phyloP scores from a whole-genome alignment of 2,113 vertebrate genomes.

The Rallus limicola region DNA sequence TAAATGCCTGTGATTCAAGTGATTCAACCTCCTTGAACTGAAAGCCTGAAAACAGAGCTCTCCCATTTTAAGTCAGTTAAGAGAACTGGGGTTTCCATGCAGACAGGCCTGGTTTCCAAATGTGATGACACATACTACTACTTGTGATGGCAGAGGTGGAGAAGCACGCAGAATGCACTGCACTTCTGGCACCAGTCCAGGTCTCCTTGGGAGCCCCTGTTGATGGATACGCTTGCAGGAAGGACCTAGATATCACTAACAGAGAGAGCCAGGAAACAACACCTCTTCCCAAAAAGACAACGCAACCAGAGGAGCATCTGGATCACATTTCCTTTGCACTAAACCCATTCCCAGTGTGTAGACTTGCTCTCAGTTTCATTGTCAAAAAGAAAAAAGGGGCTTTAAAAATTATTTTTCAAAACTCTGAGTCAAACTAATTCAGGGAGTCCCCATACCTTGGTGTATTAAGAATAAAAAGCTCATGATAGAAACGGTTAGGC shows the following conservation, averaged over 20 bases:
- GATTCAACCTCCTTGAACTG: neutral
- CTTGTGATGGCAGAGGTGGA: neutral
- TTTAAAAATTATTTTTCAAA: neutral
- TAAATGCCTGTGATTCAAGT: neutral
- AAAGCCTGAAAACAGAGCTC: neutral
- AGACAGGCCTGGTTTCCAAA: neutral
- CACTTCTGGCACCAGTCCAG: neutral
- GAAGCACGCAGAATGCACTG: neutral
- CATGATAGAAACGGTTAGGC: neutral
- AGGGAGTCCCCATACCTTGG: too few species aligned
- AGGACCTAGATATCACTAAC: neutral
- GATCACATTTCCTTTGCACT: neutral
- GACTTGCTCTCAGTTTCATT: neutral
- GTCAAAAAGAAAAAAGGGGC: neutral
- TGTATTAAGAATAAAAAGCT: neutral
- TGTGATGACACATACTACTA: fast-evolving
- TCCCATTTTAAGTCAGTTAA: neutral
- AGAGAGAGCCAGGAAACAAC: neutral
- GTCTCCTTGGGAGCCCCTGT: neutral
- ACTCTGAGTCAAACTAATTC: neutral
- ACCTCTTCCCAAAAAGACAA: neutral
- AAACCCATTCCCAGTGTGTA: neutral
- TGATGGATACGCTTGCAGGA: neutral
- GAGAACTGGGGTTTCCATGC: neutral
- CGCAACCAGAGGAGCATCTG: neutral